Conservation (phyloP, 1,140 invertebrate species). For the Chionoecetes opilio region DNA sequence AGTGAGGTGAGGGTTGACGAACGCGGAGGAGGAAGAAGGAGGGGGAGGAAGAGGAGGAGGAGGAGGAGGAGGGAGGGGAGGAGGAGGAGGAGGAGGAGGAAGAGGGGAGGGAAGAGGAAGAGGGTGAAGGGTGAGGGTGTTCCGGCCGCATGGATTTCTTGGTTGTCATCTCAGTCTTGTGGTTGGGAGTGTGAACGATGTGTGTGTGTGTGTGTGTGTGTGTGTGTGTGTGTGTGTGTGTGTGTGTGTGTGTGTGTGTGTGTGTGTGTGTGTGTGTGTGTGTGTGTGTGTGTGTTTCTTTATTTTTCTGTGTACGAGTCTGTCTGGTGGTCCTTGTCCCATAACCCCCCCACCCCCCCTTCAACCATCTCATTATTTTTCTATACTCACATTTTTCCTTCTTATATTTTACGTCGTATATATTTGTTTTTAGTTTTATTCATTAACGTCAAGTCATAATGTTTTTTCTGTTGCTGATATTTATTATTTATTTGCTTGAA, state of each 20-base stretch:
- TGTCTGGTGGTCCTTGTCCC: too few species aligned
- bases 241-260: not conserved
- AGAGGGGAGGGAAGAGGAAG: not conserved
- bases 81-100: not conserved
- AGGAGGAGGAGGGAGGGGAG: not conserved
- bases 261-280: too few species aligned
- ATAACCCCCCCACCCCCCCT: too few species aligned
- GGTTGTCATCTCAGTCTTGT: not conserved
- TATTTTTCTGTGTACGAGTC: too few species aligned
- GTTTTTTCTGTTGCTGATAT: too few species aligned
- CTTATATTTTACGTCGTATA: not conserved
- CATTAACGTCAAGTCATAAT: not conserved
- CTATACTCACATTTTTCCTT: too few species aligned
- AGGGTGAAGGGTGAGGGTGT: not conserved
- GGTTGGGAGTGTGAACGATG: slow-evolving; percentile 9
- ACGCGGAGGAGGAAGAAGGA: not conserved
- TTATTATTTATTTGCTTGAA: too few species aligned
- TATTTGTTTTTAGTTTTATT: not conserved
- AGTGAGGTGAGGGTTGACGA: not conserved
- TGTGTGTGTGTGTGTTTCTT: too few species aligned
- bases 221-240: not conserved
- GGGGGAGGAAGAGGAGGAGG: not conserved
- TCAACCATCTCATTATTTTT: too few species aligned
- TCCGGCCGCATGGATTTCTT: not conserved
- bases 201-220: slow-evolving; percentile 5